Base-by-base conservation (phyloP, 2,797 vertebrate species). In the Glossophaga mutica region DNA sequence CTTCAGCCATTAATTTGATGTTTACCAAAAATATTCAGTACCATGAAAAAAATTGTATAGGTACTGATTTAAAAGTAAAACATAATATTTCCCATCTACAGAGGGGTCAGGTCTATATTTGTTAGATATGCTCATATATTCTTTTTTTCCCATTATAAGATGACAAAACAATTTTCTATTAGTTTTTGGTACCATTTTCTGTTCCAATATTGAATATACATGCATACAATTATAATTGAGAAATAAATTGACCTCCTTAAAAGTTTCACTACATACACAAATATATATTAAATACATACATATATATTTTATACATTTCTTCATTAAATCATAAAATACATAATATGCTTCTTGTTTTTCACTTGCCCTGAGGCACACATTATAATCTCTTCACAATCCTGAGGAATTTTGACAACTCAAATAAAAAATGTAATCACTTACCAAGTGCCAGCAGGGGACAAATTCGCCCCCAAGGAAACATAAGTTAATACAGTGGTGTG, bases 381-480 rank as follows among this genome's bases (percentile, higher is more conserved):
- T 73, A 87, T n/a, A 62, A 29, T 4, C 8, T 77, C 26, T 85
- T 95, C 9, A 6, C 32, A 89, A 34, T 26, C 22, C 11, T 93
- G 29, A 86, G n/a, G 18, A 52, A 26, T 57, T 50, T 92, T 74
- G 78, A 91, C n/a, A 88, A 24, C 2, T 15, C 46, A 52, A n/a
- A 18, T 65, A 46, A 57, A 95, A 98, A 96, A 87, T 67, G 29
- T 22, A 94, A 89, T 92, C 34, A 73, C 87, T 79, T 70, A 62
- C 42, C 34, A 87, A 67, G 42, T 68, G 10, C 26, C 73, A 55
- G 29, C 15, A n/a, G 32, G 22, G 34, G 34, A 77, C 32, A 94
- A 94, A 77, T 59, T 18, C 6, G 79, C 50, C n/a, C 57, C 4
- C 21, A 94, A 57, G 11, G 2, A 82, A 79, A 77, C n/a, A 18